Conservation (phyloP, 2,113 vertebrate species). For the Lutjanus erythropterus region DNA sequence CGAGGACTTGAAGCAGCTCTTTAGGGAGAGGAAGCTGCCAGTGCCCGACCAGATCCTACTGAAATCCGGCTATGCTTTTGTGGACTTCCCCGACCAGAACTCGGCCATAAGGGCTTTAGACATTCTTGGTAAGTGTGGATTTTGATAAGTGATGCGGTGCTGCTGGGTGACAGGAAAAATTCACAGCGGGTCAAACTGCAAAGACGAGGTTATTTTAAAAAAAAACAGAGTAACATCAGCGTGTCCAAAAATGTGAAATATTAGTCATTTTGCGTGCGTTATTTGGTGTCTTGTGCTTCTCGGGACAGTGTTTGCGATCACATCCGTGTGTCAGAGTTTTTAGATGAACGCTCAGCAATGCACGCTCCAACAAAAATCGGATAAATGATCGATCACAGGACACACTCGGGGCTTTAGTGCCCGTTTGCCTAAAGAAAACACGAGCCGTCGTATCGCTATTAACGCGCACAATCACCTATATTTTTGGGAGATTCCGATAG, state of each 20-base stretch:
- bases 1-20: slow-evolving; percentile 94
- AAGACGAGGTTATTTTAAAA: slow-evolving; percentile 28
- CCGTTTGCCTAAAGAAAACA: slow-evolving; percentile 65
- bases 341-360: slow-evolving; percentile 70
- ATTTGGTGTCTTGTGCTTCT: slow-evolving; percentile 28
- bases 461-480: slow-evolving; percentile 65
- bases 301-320: slow-evolving; percentile 72
- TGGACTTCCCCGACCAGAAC: slow-evolving; percentile 95
- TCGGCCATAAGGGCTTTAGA: slow-evolving; percentile 96
- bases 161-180: slow-evolving; percentile 63
- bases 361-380: slow-evolving; percentile 64
- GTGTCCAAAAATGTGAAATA: slow-evolving; percentile 64
- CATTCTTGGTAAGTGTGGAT: slow-evolving; percentile 89
- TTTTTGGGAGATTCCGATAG: slow-evolving; percentile 71
- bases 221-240: slow-evolving; percentile 39
- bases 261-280: slow-evolving; percentile 32
- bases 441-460: slow-evolving; percentile 56
- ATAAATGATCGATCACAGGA: slow-evolving; percentile 79
- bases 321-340: slow-evolving; percentile 79
- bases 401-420: slow-evolving; percentile 54
- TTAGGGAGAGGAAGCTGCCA: slow-evolving; percentile 91
- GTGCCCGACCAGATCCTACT: slow-evolving; percentile 92
- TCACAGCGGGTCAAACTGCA: slow-evolving; percentile 53
- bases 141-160: slow-evolving; percentile 74
- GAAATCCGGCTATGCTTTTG: slow-evolving; percentile 96